Conservation (phyloP, 2,797 vertebrate species). For the Lophotriccus pileatus region DNA sequence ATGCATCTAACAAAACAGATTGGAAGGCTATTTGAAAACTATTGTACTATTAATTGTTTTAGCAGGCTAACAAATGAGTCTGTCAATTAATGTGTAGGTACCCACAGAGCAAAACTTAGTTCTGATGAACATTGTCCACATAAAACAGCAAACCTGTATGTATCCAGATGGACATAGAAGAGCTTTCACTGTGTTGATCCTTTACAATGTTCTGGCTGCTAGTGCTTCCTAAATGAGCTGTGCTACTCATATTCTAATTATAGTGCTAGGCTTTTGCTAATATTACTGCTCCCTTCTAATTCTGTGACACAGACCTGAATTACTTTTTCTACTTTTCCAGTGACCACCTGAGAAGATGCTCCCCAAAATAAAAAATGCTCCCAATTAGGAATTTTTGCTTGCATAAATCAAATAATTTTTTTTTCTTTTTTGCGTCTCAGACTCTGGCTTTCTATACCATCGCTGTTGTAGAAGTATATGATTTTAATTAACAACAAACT, state of each 20-base stretch:
- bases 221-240: not conserved
- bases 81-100: not conserved
- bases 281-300: not conserved
- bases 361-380: not conserved
- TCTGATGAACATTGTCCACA: not conserved
- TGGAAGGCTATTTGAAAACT: not conserved
- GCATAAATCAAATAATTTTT: not conserved
- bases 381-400: not conserved
- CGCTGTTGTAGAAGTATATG: not conserved
- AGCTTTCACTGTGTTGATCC: not conserved
- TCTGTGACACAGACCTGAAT: not conserved
- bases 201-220: not conserved
- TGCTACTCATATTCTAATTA: not conserved
- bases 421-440: not conserved
- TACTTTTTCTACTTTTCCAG: not conserved
- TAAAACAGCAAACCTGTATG: not conserved
- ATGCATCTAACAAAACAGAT: not conserved
- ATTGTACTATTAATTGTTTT: not conserved
- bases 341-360: not conserved
- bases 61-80: not conserved
- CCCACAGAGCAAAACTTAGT: not conserved
- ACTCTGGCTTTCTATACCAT: not conserved
- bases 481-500: not conserved
- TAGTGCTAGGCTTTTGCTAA: not conserved
- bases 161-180: not conserved